Percentiles rank a stretch among this genome's conserved stretches.
Evolutionary conservation across 2,113 vertebrate species (phyloP).

Genomic region (Perca schrenkii): DNA sequence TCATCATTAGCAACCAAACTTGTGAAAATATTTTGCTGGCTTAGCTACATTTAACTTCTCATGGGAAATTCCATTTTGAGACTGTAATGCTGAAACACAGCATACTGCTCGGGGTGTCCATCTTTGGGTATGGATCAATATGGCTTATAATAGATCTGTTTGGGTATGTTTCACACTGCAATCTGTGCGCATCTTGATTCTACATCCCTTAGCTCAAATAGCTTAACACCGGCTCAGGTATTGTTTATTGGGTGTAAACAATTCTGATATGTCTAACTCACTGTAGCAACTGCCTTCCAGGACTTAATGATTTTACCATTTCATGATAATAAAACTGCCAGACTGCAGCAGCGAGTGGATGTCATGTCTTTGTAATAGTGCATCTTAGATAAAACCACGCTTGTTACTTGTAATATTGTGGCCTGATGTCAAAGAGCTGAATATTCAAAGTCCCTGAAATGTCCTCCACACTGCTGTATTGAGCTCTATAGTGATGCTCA

Average conservation of each 20-base stretch:
- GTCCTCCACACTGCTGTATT: conserved; percentile 8
- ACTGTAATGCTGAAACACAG: conserved; percentile 59
- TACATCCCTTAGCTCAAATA: conserved; percentile 51
- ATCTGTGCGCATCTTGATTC: conserved; percentile 58
- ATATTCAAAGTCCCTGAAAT: conserved; percentile 15
- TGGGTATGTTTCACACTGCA: conserved; percentile 64
- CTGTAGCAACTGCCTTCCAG: conserved; percentile 19
- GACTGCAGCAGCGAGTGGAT: neutral
- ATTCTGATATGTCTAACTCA: conserved; percentile 21
- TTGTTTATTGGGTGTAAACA: conserved; percentile 49
- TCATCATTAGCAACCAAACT: conserved; percentile 36
- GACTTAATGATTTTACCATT: conserved; percentile 48
- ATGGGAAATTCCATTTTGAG: conserved; percentile 70
- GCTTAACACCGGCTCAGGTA: conserved; percentile 44
- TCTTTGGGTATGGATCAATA: conserved; percentile 71
- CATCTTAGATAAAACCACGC: neutral
- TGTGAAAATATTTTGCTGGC: conserved; percentile 49
- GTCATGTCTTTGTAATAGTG: conserved; percentile 18
- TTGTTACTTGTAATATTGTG: neutral
- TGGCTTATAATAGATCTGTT: conserved; percentile 76
- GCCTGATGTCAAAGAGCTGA: conserved; percentile 23
- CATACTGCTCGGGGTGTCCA: conserved; percentile 65
- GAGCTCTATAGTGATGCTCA: conserved; percentile 31
- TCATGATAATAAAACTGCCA: conserved; percentile 30
- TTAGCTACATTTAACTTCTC: conserved; percentile 68